Evolutionary conservation across 2,888 invertebrate genomes (phyloP), one percentile per base, ranked within the genome.

Genomic region (Spilosoma lubricipeda): DNA sequence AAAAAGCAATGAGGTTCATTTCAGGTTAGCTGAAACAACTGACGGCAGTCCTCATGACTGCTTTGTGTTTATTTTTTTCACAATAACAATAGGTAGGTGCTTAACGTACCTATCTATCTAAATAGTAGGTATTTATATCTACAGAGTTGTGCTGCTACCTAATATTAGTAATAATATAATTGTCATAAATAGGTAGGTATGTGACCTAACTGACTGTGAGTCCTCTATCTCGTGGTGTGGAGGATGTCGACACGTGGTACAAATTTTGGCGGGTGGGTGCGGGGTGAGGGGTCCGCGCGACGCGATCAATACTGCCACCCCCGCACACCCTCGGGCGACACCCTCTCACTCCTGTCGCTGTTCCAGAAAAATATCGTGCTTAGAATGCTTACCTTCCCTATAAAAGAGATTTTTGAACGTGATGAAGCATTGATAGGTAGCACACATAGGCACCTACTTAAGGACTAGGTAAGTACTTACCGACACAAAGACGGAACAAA

Each of bases 281-380:
- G 77, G 82, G 81, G 85, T 82, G 80, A 82, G 81, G 80, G 77
- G 83, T 75, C 82, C 82, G 82, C 72, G 81, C 79, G 86, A 73
- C 80, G 83, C 91, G 92, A 92, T 93, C 92, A 91, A 92, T 92
- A 92, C 91, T 42, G 79, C 73, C 76, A 78, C 77, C 80, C 82
- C 84, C 86, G 85, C 82, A 80, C 72, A 20, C 79, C 78, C 84
- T 79, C 75, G 79, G 75, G 80, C 84, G 84, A 82, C 82, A 86
- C 88, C 83, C 87, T 85, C 82, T 74, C 80, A 75, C 80, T 67
- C 78, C 84, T 77, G 74, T 68, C 72, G 48, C 42, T 68, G 70
- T 75, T 80, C 74, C 84, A 85, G 82, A 89, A 89, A 89, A 89
- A 89, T 82, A 77, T 30, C 52, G 36, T 56, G 48, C 36, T 36